Conservation (phyloP, 1,140 invertebrate genomes). For the Drosophila lacertosa region DNA sequence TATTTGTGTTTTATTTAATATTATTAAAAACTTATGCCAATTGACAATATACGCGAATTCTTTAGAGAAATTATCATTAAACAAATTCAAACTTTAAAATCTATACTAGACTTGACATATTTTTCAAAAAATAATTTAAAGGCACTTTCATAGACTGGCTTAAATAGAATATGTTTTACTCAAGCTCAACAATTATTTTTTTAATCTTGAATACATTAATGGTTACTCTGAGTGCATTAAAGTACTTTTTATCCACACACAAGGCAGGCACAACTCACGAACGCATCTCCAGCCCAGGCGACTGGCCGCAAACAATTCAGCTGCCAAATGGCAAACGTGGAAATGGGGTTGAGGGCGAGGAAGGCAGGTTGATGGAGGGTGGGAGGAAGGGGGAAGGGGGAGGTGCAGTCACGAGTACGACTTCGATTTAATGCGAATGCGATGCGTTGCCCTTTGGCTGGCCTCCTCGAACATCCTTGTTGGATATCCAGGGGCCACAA, state of each 20-base stretch:
- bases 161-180: too few species aligned
- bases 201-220: too few species aligned
- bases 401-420: slow-evolving; percentile 48
- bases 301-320: slow-evolving; percentile 55
- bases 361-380: too few species aligned
- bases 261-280: slow-evolving; percentile 35
- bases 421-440: slow-evolving; percentile 82
- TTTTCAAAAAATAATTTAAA: too few species aligned
- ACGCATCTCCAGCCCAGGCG: slow-evolving; percentile 38
- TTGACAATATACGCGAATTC: too few species aligned
- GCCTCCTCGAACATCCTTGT: slow-evolving; percentile 34
- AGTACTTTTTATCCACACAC: neutral
- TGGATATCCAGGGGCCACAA: slow-evolving; percentile 37
- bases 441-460: slow-evolving; percentile 54
- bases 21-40: too few species aligned
- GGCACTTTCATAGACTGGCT: too few species aligned
- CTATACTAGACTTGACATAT: too few species aligned
- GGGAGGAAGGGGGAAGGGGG: slow-evolving; percentile 1
- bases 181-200: too few species aligned
- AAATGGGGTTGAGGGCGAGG: slow-evolving; percentile 23
- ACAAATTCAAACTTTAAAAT: too few species aligned
- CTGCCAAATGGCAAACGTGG: slow-evolving; percentile 71
- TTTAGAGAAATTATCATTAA: too few species aligned
- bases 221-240: neutral
- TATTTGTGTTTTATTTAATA: too few species aligned